Percentiles rank a stretch among this genome's conserved stretches.
phyloP scores from a whole-genome alignment of 2,888 invertebrate species.

The Nasonia oneida region DNA sequence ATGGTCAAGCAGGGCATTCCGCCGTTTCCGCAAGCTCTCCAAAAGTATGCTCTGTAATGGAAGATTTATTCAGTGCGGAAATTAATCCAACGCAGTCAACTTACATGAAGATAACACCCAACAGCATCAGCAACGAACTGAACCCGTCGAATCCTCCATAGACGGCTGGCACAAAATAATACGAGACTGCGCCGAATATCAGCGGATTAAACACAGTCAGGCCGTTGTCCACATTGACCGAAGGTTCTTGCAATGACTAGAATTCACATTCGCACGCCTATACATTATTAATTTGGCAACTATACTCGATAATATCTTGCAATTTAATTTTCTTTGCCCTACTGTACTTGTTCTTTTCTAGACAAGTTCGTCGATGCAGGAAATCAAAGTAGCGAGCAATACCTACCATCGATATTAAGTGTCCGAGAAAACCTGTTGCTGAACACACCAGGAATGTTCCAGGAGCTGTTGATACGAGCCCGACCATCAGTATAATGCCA shows the following conservation, averaged over 20 bases:
- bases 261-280: background rate
- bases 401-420: conserved; percentile 74
- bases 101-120: conserved; percentile 73
- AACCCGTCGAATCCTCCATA: conserved; percentile 72
- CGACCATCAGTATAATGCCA: conserved; percentile 76
- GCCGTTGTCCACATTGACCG: conserved; percentile 71
- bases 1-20: conserved; percentile 74
- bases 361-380: too few relatives aligned
- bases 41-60: conserved; percentile 71
- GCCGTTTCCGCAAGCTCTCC: conserved; percentile 71
- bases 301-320: too few relatives aligned
- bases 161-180: conserved; percentile 67
- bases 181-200: conserved; percentile 72
- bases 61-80: too few relatives aligned
- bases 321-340: too few relatives aligned
- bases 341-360: too few relatives aligned
- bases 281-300: too few relatives aligned
- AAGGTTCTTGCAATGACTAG: conserved; percentile 70
- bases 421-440: conserved; percentile 72
- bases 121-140: conserved; percentile 67
- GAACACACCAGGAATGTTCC: conserved; percentile 70
- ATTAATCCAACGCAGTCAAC: background rate
- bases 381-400: background rate
- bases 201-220: conserved; percentile 75
- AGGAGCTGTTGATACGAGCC: conserved; percentile 73